These are phyloP conservation scores for Thecocarcelia acutangulata DNA, from an alignment of 2,888 invertebrate species.

Conservation along the genomic window DNA sequence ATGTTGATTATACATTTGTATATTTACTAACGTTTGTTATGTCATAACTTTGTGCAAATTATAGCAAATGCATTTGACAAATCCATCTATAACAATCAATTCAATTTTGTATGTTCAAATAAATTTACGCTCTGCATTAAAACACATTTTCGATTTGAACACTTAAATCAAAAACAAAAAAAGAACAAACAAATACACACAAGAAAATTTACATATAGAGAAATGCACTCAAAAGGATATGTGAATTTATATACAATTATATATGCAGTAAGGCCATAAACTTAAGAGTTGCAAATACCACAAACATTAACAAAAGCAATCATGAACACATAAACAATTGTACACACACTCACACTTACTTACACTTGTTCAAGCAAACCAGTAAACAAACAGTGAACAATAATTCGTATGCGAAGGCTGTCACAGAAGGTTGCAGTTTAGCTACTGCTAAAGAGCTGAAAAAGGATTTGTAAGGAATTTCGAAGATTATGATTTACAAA, in stretches of 20 bases:
- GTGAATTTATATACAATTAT: neutral
- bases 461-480: no score
- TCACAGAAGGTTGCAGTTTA: neutral
- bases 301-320: constrained; percentile 40
- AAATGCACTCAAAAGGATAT: constrained; percentile 17
- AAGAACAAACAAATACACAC: neutral
- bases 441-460: no score
- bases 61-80: constrained; percentile 60
- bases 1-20: constrained; percentile 23
- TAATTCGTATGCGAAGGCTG: neutral
- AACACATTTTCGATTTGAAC: constrained; percentile 23
- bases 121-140: constrained; percentile 27
- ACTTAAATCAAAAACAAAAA: constrained; percentile 9
- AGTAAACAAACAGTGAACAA: neutral
- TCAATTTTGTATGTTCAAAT: constrained; percentile 47
- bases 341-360: neutral
- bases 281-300: constrained; percentile 40
- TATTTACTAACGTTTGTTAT: constrained; percentile 55
- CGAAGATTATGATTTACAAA: no score
- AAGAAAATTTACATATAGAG: neutral
- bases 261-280: constrained; percentile 24
- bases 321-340: neutral
- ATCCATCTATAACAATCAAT: constrained; percentile 64
- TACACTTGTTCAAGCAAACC: neutral
- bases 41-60: constrained; percentile 44